A percentile compares a stretch with the other conserved stretches of the same genome.
Conservation (phyloP, 1,140 invertebrate species). For the Drosophila erecta region DNA sequence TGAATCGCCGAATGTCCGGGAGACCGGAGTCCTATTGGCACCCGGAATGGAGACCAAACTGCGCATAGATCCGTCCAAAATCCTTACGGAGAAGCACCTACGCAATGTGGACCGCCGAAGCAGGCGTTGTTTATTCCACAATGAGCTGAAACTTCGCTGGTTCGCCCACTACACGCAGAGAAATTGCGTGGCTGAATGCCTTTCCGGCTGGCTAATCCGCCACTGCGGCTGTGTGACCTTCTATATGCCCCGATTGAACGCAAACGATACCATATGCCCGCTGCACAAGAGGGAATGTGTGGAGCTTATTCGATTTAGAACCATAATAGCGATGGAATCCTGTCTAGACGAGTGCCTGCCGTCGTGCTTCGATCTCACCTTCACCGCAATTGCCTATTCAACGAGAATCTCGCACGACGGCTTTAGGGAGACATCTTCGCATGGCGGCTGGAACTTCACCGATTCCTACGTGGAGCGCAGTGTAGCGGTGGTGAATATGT, state of each 20-base stretch:
- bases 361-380: conserved; percentile 89
- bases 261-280: conserved; percentile 64
- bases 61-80: conserved; percentile 88
- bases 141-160: conserved; percentile 88
- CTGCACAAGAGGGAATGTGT: conserved; percentile 58
- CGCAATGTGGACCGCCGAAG: conserved; percentile 87
- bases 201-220: conserved; percentile 88
- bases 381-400: conserved; percentile 86
- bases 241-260: conserved; percentile 87
- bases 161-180: conserved; percentile 84
- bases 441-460: conserved; percentile 86
- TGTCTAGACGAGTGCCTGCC: conserved; percentile 87
- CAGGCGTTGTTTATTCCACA: conserved; percentile 89
- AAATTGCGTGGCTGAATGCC: conserved; percentile 90
- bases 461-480: conserved; percentile 90
- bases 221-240: conserved; percentile 89
- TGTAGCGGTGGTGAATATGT: conserved; percentile 90
- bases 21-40: conserved; percentile 88
- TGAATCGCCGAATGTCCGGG: conserved; percentile 90
- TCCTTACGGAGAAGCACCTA: conserved; percentile 87
- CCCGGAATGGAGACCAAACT: conserved; percentile 89
- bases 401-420: conserved; percentile 77
- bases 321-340: conserved; percentile 43
- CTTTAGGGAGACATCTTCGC: conserved; percentile 48
- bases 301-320: conserved; percentile 56